These are phyloP conservation scores for Acanthisitta chloris DNA, from an alignment of 2,113 vertebrate genomes.

Conservation along the genomic window DNA sequence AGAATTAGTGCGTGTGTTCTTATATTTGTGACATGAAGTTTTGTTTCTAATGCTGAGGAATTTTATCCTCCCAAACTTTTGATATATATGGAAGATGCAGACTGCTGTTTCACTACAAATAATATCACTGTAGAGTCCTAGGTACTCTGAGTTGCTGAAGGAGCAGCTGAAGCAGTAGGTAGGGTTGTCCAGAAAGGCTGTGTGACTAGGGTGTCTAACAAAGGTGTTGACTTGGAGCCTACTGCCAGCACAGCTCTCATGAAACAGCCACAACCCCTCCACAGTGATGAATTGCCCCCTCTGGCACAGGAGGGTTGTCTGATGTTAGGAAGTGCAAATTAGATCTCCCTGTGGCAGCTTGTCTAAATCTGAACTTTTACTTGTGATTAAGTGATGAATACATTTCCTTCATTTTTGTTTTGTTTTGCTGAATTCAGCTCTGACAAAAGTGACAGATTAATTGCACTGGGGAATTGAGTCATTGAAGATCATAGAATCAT, in stretches of 20 bases:
- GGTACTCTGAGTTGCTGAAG: not conserved
- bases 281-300: not conserved
- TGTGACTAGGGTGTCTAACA: not conserved
- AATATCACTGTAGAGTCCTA: too few relatives aligned
- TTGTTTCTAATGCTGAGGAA: not conserved
- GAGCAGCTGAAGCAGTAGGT: not conserved
- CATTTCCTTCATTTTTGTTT: constrained; percentile 8
- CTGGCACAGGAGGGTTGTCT: not conserved
- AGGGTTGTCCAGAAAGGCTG: not conserved
- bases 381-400: not conserved
- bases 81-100: not conserved
- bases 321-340: not conserved
- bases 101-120: not conserved
- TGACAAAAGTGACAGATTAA: constrained; percentile 12
- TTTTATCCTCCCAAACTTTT: not conserved
- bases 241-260: not conserved
- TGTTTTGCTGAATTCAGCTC: constrained; percentile 6
- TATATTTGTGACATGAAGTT: not conserved
- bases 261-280: not conserved
- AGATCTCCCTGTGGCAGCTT: not conserved
- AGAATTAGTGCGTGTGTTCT: not conserved
- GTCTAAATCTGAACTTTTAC: not conserved
- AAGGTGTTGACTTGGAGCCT: not conserved
- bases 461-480: not conserved
- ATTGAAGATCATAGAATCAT: not conserved